Percentiles rank a stretch among this genome's conserved stretches.
phyloP scores from a whole-genome alignment of 2,113 vertebrate species.

The Callipepla californica region DNA sequence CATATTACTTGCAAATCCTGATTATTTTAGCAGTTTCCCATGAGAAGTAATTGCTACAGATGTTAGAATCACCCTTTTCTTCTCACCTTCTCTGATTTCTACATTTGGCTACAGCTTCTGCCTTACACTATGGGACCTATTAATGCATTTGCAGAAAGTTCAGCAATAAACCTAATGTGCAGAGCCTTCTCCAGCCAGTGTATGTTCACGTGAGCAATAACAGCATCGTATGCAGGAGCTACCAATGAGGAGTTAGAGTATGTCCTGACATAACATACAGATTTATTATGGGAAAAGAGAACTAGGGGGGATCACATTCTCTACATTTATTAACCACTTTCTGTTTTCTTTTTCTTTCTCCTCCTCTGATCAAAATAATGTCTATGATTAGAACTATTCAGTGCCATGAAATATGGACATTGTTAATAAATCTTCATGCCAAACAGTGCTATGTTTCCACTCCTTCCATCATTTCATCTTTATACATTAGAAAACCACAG shows the following conservation, averaged over 20 bases:
- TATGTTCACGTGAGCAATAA: accelerated
- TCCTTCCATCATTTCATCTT: not conserved
- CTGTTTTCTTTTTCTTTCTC: not conserved
- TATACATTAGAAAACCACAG: not conserved
- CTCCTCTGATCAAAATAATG: not conserved
- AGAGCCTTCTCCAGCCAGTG: accelerated
- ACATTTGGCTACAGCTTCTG: not conserved
- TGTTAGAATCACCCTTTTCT: not conserved
- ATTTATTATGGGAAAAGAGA: not conserved
- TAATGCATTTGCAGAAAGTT: not conserved
- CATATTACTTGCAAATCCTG: not conserved
- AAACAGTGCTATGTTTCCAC: not conserved
- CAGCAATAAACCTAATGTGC: not conserved
- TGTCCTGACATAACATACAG: not conserved
- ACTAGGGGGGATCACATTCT: not conserved
- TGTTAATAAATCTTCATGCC: not conserved
- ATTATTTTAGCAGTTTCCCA: not conserved
- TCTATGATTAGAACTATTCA: not conserved
- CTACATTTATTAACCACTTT: not conserved
- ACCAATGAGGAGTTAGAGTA: not conserved
- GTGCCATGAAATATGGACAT: accelerated
- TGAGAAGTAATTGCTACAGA: not conserved
- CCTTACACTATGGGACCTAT: not conserved
- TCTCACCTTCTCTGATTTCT: not conserved
- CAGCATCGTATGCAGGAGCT: not conserved